These are phyloP conservation scores for Spinibarbus caldwelli DNA, from an alignment of 2,797 vertebrate species.

Conservation along the genomic window DNA sequence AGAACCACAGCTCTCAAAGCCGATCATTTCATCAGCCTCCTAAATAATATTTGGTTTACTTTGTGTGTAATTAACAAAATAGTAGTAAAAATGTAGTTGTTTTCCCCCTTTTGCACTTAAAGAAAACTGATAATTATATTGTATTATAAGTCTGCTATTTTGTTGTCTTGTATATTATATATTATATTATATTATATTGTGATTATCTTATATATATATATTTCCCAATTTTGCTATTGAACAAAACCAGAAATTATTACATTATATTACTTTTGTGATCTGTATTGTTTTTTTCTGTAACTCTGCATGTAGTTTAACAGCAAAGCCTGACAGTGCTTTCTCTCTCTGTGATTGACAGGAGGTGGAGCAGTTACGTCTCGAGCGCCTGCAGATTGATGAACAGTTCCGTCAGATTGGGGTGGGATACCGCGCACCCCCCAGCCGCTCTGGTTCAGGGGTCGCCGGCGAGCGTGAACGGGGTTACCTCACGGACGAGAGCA, in stretches of 20 bases:
- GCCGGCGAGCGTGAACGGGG: constrained; percentile 80
- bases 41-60: not conserved
- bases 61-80: not conserved
- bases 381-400: constrained; percentile 91
- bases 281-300: too few species aligned
- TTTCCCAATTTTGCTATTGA: not conserved
- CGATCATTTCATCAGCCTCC: not conserved
- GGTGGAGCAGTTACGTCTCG: constrained; percentile 89
- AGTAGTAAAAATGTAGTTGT: too few species aligned
- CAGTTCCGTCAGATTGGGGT: constrained; percentile 91
- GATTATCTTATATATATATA: not conserved
- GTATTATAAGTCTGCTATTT: too few species aligned
- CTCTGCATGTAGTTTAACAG: not conserved
- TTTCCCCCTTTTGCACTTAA: not conserved
- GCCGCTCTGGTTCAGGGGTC: constrained; percentile 69
- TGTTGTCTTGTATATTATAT: not conserved
- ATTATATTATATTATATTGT: not conserved
- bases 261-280: not conserved
- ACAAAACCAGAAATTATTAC: not conserved
- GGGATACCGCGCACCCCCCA: constrained; percentile 82
- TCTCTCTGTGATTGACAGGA: constrained; percentile 74
- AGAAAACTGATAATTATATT: not conserved
- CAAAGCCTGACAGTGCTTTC: not conserved
- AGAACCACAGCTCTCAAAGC: not conserved
- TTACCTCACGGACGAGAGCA: constrained; percentile 87